A percentile compares a stretch with the other conserved stretches of the same genome.
Evolutionary conservation across 37 sponge, comb jelly and placozoan genomes (phyloP).

Genomic region (Axinella damicornis): DNA sequence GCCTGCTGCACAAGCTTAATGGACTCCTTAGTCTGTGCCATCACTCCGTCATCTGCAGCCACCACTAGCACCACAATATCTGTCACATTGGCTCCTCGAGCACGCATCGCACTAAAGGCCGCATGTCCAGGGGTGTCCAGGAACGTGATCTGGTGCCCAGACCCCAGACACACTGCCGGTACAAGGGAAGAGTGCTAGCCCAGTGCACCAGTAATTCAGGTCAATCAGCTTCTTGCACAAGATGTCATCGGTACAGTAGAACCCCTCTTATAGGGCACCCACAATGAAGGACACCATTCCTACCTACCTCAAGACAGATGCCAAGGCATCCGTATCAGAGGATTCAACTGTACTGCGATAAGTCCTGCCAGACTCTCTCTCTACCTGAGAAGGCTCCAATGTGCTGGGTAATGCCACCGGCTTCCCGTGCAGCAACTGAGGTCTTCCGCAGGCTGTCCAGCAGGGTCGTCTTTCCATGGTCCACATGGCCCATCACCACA

Average conservation of each 20-base stretch:
- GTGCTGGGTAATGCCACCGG: constrained; percentile 97
- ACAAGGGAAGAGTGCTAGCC: too few species aligned
- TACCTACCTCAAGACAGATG: too few species aligned
- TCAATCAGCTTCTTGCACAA: too few species aligned
- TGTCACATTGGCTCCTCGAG: constrained; percentile 83
- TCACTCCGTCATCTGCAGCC: constrained; percentile 93
- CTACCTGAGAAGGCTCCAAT: constrained; percentile 72
- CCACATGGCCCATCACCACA: constrained; percentile 96
- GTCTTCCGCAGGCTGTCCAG: constrained; percentile 89
- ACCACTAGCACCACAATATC: constrained; percentile 95
- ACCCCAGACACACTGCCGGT: constrained; percentile 5
- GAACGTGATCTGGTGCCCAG: constrained; percentile 82
- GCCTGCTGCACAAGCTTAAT: constrained; percentile 77
- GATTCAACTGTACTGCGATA: too few species aligned
- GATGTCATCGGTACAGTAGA: too few species aligned
- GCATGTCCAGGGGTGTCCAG: constrained; percentile 99
- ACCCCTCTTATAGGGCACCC: too few species aligned
- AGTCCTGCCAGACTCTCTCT: too few species aligned
- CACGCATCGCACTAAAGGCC: constrained; percentile 90
- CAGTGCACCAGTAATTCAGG: too few species aligned
- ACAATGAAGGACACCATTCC: too few species aligned
- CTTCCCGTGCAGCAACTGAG: constrained; percentile 83
- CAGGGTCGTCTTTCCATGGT: constrained; percentile 98
- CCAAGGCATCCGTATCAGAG: too few species aligned
- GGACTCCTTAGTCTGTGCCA: constrained; percentile 88